Base-by-base conservation (phyloP, 2,113 vertebrate genomes). In the Hiodon tergisus region DNA sequence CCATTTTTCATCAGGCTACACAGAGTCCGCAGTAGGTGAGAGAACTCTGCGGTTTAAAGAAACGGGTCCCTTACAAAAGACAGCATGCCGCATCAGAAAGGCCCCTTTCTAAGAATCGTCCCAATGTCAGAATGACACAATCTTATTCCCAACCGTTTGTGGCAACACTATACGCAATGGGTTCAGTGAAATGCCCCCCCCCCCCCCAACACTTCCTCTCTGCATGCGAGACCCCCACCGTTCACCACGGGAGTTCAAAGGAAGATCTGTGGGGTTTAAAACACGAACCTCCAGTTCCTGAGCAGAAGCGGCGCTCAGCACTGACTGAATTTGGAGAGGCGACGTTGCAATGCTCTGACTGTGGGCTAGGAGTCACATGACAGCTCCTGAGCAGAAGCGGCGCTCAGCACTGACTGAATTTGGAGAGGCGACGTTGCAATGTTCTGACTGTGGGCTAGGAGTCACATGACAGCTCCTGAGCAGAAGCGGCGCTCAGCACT, bases 231-330 rank as follows among this genome's bases (percentile, higher is more conserved):
- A 5, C 67, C 50, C 50, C 13, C 6, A 9, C 57, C 0, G 13
- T 47, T 54, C 4, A 7, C 57, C 14, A 3, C 8, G 46, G 2
- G n/a, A 2, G 48, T 53, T 51, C 50, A 61, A 53, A 10, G 4
- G 46, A 11, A 67, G 65, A 47, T 67, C 65, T 67, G 65, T n/a
- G 50, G 46, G 52, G n/a, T 68, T 50, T 68, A 73, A 61, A 51
- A 3, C 16, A 55, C 3, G 11, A 16, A 13, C 58, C 47, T n/a
- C 14, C 4, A 16, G 48, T 13, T 61, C 57, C 48, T 0, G 8
- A 5, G 5, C 68, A 3, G 52, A 14, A 5, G n/a, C n/a, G 14
- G 51, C 6, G 5, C 8, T 6, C 2, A 70, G 48, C 3, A 52
- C 61, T 4, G 50, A 53, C 53, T 9, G n/a, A n/a, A 31, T 2